Evolutionary conservation across 2,797 vertebrate species (phyloP).

Genomic region (Enteromius trimaculatus): DNA sequence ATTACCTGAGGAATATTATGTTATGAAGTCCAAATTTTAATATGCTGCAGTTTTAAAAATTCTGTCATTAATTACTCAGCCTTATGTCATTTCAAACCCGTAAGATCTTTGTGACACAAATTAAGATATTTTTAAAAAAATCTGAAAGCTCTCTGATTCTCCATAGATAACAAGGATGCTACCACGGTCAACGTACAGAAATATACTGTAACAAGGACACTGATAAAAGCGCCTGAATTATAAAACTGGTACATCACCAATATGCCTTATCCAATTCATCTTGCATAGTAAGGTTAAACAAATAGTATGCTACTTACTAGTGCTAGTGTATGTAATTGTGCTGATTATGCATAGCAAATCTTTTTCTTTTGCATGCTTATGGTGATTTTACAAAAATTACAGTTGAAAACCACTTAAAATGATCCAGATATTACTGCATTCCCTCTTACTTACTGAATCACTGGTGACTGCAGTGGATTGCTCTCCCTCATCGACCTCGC

Average conservation of each 20-base stretch:
- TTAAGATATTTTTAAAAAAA: too few relatives aligned
- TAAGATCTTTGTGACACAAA: too few relatives aligned
- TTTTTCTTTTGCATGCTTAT: background rate
- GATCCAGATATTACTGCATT: background rate
- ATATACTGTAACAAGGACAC: too few relatives aligned
- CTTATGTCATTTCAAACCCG: too few relatives aligned
- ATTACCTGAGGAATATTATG: too few relatives aligned
- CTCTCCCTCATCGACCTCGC: background rate
- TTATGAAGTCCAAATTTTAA: too few relatives aligned
- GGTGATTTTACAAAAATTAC: conserved; percentile 1
- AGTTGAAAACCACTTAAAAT: conserved; percentile 13
- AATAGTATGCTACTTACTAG: background rate
- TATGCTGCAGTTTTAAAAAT: too few relatives aligned
- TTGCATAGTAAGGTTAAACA: background rate
- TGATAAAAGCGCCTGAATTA: background rate
- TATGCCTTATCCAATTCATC: background rate
- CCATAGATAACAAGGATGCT: too few relatives aligned
- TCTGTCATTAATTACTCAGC: too few relatives aligned
- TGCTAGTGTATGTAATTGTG: background rate
- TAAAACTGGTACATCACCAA: background rate
- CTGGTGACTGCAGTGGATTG: background rate
- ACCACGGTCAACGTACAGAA: too few relatives aligned
- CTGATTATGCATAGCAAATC: background rate
- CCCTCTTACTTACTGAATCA: conserved; percentile 13
- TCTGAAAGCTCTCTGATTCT: too few relatives aligned